These are phyloP conservation scores for Campylomormyrus tamandua DNA, from an alignment of 2,113 vertebrate genomes.

Conservation along the genomic window DNA sequence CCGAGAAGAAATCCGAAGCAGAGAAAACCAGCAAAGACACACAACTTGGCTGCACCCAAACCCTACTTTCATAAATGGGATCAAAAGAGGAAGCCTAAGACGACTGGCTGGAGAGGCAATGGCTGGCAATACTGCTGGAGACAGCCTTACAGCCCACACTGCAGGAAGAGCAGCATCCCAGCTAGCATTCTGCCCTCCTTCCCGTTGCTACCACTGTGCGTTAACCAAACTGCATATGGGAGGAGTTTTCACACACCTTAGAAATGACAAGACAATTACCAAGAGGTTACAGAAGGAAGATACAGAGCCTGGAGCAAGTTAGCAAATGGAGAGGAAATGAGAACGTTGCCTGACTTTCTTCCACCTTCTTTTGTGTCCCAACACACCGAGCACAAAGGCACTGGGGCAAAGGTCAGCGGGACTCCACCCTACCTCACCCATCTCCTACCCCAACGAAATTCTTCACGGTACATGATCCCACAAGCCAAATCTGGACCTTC, in stretches of 20 bases:
- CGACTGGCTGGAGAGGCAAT: not conserved
- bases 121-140: not conserved
- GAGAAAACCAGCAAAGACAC: not conserved
- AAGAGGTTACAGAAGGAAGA: constrained; percentile 52
- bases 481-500: not conserved
- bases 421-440: constrained; percentile 33
- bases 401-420: constrained; percentile 54
- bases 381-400: constrained; percentile 41
- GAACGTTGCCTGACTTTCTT: constrained; percentile 42
- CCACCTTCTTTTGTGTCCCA: constrained; percentile 25
- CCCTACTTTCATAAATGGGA: not conserved
- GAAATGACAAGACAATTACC: constrained; percentile 50
- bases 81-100: not conserved
- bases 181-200: too few species aligned
- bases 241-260: constrained; percentile 66
- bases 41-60: not conserved
- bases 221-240: constrained; percentile 25
- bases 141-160: not conserved
- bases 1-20: not conserved
- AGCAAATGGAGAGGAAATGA: constrained; percentile 56
- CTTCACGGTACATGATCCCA: not conserved
- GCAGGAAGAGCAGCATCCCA: not conserved
- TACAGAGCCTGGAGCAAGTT: constrained; percentile 54
- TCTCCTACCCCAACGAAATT: not conserved
- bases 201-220: not conserved